Percentiles rank a stretch among this genome's conserved stretches.
phyloP scores from a whole-genome alignment of 2,797 vertebrate genomes.

The Furcifer pardalis region DNA sequence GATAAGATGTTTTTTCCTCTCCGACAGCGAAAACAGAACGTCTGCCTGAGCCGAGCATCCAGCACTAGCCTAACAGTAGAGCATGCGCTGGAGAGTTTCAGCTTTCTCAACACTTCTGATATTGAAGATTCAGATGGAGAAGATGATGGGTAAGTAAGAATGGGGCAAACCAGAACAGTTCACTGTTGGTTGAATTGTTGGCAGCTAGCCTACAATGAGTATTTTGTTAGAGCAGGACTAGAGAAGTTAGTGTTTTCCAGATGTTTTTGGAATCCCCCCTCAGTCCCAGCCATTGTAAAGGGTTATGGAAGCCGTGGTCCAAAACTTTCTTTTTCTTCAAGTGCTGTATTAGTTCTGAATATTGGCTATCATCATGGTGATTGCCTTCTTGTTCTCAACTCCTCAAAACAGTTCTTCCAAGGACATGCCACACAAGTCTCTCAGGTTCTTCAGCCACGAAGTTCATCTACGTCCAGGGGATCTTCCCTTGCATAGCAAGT shows the following conservation, averaged over 20 bases:
- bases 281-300: background rate
- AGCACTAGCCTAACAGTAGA: constrained; percentile 94
- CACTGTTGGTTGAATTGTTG: too few relatives aligned
- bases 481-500: too few relatives aligned
- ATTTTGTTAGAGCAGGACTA: background rate
- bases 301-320: too few relatives aligned
- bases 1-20: background rate
- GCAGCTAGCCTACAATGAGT: too few relatives aligned
- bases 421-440: too few relatives aligned
- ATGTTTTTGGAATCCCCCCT: background rate
- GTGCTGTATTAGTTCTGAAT: too few relatives aligned
- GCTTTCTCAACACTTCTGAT: constrained; percentile 90
- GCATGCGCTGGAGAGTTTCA: constrained; percentile 93
- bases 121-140: constrained; percentile 83
- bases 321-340: too few relatives aligned
- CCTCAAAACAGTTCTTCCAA: too few relatives aligned
- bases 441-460: too few relatives aligned
- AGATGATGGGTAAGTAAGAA: constrained; percentile 71
- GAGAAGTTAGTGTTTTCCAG: background rate
- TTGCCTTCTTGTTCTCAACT: too few relatives aligned
- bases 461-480: too few relatives aligned
- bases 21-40: constrained; percentile 78
- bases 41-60: constrained; percentile 86
- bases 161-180: background rate
- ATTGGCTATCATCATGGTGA: too few relatives aligned